These are phyloP conservation scores for Trinectes maculatus DNA, from an alignment of 2,113 vertebrate species.

Conservation along the genomic window DNA sequence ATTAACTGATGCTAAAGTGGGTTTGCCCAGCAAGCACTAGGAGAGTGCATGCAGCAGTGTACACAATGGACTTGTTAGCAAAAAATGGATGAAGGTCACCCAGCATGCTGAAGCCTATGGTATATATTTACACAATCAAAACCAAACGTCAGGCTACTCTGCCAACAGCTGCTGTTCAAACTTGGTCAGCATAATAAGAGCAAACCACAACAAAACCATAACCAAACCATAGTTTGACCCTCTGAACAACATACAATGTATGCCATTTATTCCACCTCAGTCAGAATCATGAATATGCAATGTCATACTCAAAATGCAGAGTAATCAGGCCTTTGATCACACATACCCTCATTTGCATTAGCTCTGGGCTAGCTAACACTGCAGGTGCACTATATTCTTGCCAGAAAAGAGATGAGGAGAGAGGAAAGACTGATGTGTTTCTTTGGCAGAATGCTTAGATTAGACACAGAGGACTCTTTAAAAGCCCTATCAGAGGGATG, in stretches of 20 bases:
- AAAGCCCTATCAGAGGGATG: slow-evolving; percentile 35
- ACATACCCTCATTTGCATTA: slow-evolving; percentile 68
- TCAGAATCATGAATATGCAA: slow-evolving; percentile 61
- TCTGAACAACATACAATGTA: slow-evolving; percentile 24
- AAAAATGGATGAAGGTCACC: slow-evolving; percentile 63
- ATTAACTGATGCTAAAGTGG: slow-evolving; percentile 25
- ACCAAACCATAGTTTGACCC: slow-evolving; percentile 47
- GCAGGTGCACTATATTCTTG: slow-evolving; percentile 72
- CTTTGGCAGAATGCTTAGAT: slow-evolving; percentile 50
- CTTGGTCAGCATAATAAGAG: slow-evolving; percentile 47
- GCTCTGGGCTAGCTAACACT: slow-evolving; percentile 50
- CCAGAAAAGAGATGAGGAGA: slow-evolving; percentile 56
- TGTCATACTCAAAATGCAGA: slow-evolving; percentile 47
- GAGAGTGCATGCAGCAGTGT: slow-evolving; percentile 22
- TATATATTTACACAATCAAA: slow-evolving; percentile 65
- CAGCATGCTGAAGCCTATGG: slow-evolving; percentile 36
- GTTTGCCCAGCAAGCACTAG: slow-evolving; percentile 38
- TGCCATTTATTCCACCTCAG: slow-evolving; percentile 28
- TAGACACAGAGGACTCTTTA: slow-evolving; percentile 68
- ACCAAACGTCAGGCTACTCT: slow-evolving; percentile 29
- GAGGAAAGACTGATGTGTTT: slow-evolving; percentile 54
- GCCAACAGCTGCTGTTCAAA: slow-evolving; percentile 47
- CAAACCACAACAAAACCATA: too few relatives aligned
- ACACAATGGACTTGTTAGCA: slow-evolving; percentile 40
- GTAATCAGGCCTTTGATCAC: slow-evolving; percentile 65